Evolutionary conservation across 92 coral and sea anemone genomes (phyloP).

Genomic region (Phymanthus crucifer): DNA sequence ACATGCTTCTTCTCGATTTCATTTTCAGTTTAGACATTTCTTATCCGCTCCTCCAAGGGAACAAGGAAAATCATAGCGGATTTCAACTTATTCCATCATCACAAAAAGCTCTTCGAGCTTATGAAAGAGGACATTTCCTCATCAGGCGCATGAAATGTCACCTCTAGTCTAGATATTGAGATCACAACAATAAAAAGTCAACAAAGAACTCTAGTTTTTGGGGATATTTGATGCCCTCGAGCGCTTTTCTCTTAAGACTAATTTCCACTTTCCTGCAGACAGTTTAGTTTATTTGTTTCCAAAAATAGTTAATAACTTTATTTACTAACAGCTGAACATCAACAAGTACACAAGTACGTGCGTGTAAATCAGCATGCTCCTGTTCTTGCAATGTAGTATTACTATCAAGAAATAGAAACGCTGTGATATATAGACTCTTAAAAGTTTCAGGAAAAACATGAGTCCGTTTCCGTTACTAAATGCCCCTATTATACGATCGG

Average conservation of each 20-base stretch:
- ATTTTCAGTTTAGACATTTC: not conserved
- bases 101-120: not conserved
- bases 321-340: too few relatives aligned
- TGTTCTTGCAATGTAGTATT: not conserved
- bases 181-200: not conserved
- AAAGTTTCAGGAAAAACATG: not conserved
- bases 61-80: constrained; percentile 1
- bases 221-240: not conserved
- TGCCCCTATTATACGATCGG: not conserved
- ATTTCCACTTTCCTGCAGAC: not conserved
- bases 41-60: not conserved
- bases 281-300: not conserved
- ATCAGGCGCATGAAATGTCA: not conserved
- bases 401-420: not conserved
- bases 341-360: not conserved
- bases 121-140: not conserved
- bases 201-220: not conserved
- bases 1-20: not conserved
- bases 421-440: not conserved
- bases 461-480: not conserved
- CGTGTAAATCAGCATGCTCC: not conserved
- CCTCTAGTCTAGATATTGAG: not conserved
- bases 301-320: not conserved
- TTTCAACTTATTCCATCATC: not conserved
- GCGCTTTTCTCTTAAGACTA: not conserved